Base-by-base conservation (phyloP, 2,113 vertebrate genomes). In the Arenaria interpres region DNA sequence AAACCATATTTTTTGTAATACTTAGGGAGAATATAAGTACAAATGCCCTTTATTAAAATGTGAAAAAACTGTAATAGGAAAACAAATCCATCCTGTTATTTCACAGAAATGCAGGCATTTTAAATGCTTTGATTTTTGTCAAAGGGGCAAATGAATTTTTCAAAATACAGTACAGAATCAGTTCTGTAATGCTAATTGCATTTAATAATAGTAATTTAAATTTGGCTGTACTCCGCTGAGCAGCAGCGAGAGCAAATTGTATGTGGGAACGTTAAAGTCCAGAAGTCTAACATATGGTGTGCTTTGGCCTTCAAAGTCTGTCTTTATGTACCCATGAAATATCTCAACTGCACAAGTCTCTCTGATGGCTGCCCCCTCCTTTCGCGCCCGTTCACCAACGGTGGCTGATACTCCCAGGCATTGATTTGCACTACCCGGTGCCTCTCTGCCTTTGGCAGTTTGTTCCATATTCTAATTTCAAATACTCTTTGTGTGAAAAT, bases 121-220 rank as follows among this genome's bases (percentile, higher is more conserved):
- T 1, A 71, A 96, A 83, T 28, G 72, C 88, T 94, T 90, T 84
- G 39, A 21, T 63, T 96, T 90, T 81, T 9, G 5, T 80, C 72
- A 91, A 93, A 88, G 69, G 48, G 73, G 53, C 60, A 81, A 92
- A 94, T 68, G 62, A 87, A 39, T 96, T 90, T 94, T 93, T 92
- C 88, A 68, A 69, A 81, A 63, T 92, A 87, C 87, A 90, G 96
- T 75, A 62, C 76, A 56, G 79, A 93, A 87, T 84, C 79, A 56
- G 60, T 68, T 92, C 95, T 93, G 84, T 72, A 89, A 93, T 94
- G 92, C 91, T 97, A 97, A 97, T 96, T 95, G 88, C 88, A 53
- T 96, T 96, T 96, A 96, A 96, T 97, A 95, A 95, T 85, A 96
- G 92, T 92, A 60, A 95, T 96, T 97, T 87, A 79, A 93, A 97